phyloP scores from a whole-genome alignment of 2,113 vertebrate genomes.

The Antechinus flavipes region DNA sequence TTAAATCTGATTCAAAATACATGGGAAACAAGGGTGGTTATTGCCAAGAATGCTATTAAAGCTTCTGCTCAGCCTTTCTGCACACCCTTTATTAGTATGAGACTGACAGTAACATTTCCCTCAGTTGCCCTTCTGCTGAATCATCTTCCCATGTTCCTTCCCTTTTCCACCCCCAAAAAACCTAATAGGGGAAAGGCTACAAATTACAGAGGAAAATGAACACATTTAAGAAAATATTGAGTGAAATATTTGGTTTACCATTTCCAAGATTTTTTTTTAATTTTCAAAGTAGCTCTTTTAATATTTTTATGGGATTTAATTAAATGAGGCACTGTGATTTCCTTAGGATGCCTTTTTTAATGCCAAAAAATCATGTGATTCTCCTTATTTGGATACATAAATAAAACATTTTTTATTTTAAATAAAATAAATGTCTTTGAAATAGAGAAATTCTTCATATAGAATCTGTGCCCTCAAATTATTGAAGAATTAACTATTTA shows the following conservation, averaged over 20 bases:
- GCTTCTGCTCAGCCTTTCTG: constrained; percentile 67
- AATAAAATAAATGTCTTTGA: not conserved
- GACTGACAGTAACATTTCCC: constrained; percentile 14
- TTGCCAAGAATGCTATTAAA: constrained; percentile 71
- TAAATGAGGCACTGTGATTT: not conserved
- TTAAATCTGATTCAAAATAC: constrained; percentile 78
- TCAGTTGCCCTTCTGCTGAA: not conserved
- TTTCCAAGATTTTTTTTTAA: not conserved
- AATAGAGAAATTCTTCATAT: not conserved
- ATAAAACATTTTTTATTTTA: not conserved
- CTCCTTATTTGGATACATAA: not conserved
- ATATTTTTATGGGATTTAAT: not conserved
- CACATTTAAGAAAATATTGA: not conserved
- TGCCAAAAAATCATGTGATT: constrained; percentile 14
- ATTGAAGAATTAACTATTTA: not conserved
- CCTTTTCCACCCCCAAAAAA: not conserved
- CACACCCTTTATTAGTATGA: constrained; percentile 57
- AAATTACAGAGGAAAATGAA: not conserved
- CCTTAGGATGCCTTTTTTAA: not conserved
- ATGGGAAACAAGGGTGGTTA: constrained; percentile 46
- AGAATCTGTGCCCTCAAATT: not conserved
- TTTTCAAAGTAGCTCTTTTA: not conserved
- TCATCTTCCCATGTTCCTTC: not conserved
- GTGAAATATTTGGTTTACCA: not conserved
- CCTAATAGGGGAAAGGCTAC: too few relatives aligned